Conservation (phyloP, 2,113 vertebrate species). For the Perca fluviatilis region DNA sequence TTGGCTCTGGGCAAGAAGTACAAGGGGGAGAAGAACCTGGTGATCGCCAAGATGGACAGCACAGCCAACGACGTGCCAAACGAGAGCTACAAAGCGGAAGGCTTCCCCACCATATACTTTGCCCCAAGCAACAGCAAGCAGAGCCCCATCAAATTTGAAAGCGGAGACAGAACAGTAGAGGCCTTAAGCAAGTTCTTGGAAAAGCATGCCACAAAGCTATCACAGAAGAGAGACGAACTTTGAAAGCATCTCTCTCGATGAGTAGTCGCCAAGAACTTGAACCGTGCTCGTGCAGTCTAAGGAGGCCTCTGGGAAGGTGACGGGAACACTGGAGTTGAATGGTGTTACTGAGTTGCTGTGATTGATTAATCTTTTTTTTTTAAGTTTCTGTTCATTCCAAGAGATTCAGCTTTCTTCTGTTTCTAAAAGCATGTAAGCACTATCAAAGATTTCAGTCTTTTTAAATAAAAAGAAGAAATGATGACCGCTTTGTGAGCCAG, state of each 20-base stretch:
- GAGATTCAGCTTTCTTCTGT: constrained; percentile 74
- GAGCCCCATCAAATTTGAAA: constrained; percentile 92
- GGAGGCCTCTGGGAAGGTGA: constrained; percentile 36
- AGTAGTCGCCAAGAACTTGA: constrained; percentile 62
- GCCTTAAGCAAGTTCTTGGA: constrained; percentile 93
- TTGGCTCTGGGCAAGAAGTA: constrained; percentile 93
- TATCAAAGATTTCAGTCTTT: constrained; percentile 70
- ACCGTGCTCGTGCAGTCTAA: not conserved
- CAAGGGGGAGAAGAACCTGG: constrained; percentile 90
- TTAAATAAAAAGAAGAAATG: constrained; percentile 82
- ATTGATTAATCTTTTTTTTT: constrained; percentile 53
- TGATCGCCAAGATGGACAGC: constrained; percentile 98
- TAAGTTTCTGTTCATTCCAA: constrained; percentile 73
- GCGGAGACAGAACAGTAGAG: constrained; percentile 90
- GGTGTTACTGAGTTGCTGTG: constrained; percentile 72
- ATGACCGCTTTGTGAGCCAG: constrained; percentile 32
- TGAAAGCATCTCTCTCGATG: constrained; percentile 68
- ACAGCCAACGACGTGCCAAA: constrained; percentile 91
- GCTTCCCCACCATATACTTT: constrained; percentile 97
- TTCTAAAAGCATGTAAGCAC: constrained; percentile 80
- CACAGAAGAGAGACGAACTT: constrained; percentile 90
- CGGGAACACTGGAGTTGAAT: constrained; percentile 38
- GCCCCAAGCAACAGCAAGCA: constrained; percentile 91
- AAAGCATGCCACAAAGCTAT: constrained; percentile 88
- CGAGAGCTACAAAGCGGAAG: constrained; percentile 91